phyloP scores from a whole-genome alignment of 1,140 invertebrate species.

The Paracyclopina nana region DNA sequence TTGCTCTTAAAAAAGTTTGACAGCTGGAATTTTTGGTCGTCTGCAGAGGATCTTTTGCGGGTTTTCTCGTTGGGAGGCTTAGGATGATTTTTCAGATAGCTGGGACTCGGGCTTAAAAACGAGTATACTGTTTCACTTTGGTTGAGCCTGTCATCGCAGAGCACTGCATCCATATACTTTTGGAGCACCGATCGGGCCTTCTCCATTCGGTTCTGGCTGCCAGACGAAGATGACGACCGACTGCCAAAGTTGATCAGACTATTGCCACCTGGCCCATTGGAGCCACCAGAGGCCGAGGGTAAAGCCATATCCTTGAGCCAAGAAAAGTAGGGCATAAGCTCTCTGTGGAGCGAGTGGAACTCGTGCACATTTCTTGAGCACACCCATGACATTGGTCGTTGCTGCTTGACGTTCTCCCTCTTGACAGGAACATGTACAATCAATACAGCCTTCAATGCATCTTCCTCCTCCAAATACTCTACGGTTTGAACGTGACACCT shows the following conservation, averaged over 20 bases:
- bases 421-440: conserved; percentile 2
- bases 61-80: conserved; percentile 46
- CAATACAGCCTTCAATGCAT: conserved; percentile 41
- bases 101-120: conserved; percentile 68
- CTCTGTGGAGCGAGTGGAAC: conserved; percentile 60
- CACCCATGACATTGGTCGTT: conserved; percentile 36
- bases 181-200: conserved; percentile 60
- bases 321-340: conserved; percentile 48
- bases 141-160: conserved; percentile 61
- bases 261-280: no score
- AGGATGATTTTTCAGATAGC: conserved; percentile 54
- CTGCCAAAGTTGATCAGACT: no score
- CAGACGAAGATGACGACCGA: no score
- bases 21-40: no score
- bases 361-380: conserved; percentile 54
- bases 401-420: background rate
- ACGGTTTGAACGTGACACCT: conserved; percentile 55
- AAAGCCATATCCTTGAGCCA: conserved; percentile 56
- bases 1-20: conserved; percentile 43
- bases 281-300: conserved; percentile 38
- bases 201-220: conserved; percentile 50
- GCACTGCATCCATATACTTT: conserved; percentile 61
- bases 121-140: conserved; percentile 69
- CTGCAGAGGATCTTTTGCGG: no score
- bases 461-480: conserved; percentile 33